Evolutionary conservation across 2,797 vertebrate species (phyloP).

Genomic region (Kryptopterus vitreolus): DNA sequence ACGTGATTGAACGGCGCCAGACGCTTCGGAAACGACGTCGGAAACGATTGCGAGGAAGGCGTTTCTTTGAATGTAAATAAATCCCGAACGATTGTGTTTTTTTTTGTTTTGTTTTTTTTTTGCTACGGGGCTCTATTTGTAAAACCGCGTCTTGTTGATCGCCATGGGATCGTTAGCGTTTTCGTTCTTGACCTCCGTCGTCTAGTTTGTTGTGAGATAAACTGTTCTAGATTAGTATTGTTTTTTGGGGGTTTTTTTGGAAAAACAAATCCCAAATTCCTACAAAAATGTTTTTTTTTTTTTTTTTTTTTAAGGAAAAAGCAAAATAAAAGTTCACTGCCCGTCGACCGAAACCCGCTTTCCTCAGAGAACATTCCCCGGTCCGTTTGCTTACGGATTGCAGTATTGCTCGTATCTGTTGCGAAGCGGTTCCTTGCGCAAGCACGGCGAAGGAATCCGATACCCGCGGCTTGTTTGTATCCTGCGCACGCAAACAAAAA

Average conservation of each 20-base stretch:
- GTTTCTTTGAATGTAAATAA: constrained; percentile 76
- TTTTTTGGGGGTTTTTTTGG: background rate
- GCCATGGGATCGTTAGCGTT: constrained; percentile 55
- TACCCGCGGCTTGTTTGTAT: constrained; percentile 53
- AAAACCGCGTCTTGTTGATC: constrained; percentile 52
- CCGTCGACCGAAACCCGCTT: constrained; percentile 25
- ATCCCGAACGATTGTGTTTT: constrained; percentile 67
- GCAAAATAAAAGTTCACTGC: constrained; percentile 22
- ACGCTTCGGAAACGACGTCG: background rate
- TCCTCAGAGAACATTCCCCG: constrained; percentile 21
- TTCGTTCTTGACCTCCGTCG: constrained; percentile 68
- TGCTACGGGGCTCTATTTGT: constrained; percentile 53
- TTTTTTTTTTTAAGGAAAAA: constrained; percentile 47
- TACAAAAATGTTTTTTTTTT: constrained; percentile 63
- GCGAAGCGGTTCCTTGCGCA: constrained; percentile 60
- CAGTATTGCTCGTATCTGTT: constrained; percentile 76
- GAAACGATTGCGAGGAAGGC: background rate
- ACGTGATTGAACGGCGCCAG: constrained; percentile 7
- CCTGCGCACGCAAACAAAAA: background rate
- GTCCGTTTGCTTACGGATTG: constrained; percentile 52
- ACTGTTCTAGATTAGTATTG: constrained; percentile 65
- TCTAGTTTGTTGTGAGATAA: constrained; percentile 66
- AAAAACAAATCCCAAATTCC: constrained; percentile 40
- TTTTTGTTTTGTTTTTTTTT: too few relatives aligned
- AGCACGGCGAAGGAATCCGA: constrained; percentile 44